phyloP scores from a whole-genome alignment of 2,888 invertebrate genomes.

The Caenorhabditis sulstoni region DNA sequence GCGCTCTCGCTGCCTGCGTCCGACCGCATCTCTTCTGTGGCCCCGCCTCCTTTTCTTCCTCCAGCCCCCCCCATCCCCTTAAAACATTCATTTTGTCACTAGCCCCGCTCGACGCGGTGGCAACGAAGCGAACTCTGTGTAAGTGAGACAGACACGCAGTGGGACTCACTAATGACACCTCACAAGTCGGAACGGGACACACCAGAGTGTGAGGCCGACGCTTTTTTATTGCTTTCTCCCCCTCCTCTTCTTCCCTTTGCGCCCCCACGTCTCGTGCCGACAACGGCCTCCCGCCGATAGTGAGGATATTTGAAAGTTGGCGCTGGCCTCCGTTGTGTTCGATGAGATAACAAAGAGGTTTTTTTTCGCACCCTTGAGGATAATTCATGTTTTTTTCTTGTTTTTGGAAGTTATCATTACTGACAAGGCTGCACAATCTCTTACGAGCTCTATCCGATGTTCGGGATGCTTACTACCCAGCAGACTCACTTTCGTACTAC shows the following conservation, averaged over 20 bases:
- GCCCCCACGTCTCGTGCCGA: constrained; percentile 24
- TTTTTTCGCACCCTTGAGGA: background rate
- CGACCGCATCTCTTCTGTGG: background rate
- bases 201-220: constrained; percentile 6
- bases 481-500: too few species aligned
- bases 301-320: too few species aligned
- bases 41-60: background rate
- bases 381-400: background rate
- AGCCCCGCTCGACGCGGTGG: background rate
- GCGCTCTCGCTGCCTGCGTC: constrained; percentile 13
- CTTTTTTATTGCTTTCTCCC: constrained; percentile 36
- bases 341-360: background rate
- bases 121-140: background rate
- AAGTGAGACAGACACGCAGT: background rate
- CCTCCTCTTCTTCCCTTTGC: background rate
- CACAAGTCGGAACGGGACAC: constrained; percentile 9
- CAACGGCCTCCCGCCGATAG: background rate
- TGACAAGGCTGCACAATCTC: too few species aligned
- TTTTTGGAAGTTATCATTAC: background rate
- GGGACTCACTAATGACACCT: constrained; percentile 32
- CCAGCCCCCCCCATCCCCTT: constrained; percentile 19
- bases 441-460: too few species aligned
- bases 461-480: too few species aligned
- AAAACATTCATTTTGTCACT: constrained; percentile 30
- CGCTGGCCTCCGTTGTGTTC: too few species aligned